Conservation (phyloP, 2,888 invertebrate genomes). For the Rotaria macrura region DNA sequence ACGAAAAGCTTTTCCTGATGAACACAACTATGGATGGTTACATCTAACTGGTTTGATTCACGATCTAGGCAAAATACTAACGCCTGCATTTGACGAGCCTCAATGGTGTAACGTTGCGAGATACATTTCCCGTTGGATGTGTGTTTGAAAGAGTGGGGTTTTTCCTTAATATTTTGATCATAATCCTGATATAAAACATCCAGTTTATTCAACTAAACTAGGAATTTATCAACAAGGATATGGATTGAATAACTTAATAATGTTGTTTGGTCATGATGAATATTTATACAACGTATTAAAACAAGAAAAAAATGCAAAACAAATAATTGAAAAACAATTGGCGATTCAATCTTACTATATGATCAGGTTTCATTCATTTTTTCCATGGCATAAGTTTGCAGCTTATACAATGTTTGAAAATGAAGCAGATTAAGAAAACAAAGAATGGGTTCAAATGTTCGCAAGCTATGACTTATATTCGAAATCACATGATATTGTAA, state of each 20-base stretch:
- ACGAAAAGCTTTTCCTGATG: neutral
- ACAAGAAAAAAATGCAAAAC: neutral
- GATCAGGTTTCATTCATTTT: neutral
- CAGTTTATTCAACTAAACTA: neutral
- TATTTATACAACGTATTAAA: neutral
- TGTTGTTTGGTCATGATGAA: neutral
- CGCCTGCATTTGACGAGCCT: neutral
- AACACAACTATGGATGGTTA: neutral
- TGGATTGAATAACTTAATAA: neutral
- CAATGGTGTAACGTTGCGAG: neutral
- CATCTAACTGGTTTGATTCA: neutral
- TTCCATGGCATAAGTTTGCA: neutral
- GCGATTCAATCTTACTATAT: neutral
- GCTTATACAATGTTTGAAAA: neutral
- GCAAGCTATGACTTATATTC: neutral
- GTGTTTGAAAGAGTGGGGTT: neutral
- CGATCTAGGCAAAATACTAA: neutral
- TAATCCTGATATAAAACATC: neutral
- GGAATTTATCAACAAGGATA: neutral
- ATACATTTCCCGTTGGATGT: neutral
- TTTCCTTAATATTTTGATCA: neutral
- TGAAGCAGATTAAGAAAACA: neutral
- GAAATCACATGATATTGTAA: neutral
- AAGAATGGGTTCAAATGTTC: neutral
- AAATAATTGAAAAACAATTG: neutral